phyloP scores from a whole-genome alignment of 2,797 vertebrate genomes.

The Betta splendens region DNA sequence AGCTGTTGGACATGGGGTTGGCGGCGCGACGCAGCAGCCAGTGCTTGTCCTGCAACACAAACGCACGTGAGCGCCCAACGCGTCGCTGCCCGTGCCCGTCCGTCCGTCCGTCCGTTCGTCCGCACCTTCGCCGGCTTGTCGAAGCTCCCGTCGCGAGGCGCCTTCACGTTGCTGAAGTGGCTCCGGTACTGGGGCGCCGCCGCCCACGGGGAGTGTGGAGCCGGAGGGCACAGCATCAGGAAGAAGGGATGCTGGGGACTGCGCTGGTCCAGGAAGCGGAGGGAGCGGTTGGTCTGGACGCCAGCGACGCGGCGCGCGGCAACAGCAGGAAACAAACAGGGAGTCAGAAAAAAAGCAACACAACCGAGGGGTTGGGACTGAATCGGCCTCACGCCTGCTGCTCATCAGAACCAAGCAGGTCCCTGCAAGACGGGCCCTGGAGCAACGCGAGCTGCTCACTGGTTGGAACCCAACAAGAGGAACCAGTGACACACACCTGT shows the following conservation, averaged over 20 bases:
- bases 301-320: not conserved
- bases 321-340: no score
- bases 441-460: no score
- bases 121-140: slow-evolving; percentile 79
- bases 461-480: no score
- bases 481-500: no score
- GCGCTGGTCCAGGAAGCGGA: slow-evolving; percentile 76
- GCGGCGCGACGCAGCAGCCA: slow-evolving; percentile 84
- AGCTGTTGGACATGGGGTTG: slow-evolving; percentile 80
- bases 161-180: slow-evolving; percentile 69
- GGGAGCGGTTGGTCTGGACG: slow-evolving; percentile 76
- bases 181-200: slow-evolving; percentile 81
- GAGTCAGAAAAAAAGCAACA: no score
- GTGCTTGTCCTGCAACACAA: slow-evolving; percentile 80
- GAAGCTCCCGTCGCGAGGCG: slow-evolving; percentile 84
- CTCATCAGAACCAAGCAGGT: no score
- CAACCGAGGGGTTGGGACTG: no score
- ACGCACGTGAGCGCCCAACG: no score
- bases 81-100: no score
- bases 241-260: slow-evolving; percentile 80
- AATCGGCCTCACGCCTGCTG: no score
- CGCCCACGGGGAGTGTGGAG: slow-evolving; percentile 83
- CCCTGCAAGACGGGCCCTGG: no score
- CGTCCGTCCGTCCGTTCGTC: no score
- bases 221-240: slow-evolving; percentile 81